Conservation (phyloP, 2,113 vertebrate genomes). For the Etheostoma spectabile region DNA sequence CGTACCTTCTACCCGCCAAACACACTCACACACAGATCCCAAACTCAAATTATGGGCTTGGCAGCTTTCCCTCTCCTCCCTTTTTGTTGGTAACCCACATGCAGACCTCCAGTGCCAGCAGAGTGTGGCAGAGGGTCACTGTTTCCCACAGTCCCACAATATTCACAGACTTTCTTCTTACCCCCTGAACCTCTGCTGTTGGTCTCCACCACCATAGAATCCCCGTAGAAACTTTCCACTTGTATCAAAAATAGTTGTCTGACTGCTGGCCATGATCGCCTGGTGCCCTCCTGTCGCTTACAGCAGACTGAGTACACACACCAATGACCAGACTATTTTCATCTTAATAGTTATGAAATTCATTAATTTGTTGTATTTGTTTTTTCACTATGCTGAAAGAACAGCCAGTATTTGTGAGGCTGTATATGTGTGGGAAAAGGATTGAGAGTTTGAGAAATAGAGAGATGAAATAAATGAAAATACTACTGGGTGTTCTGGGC, state of each 20-base stretch:
- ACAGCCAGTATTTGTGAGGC: constrained; percentile 25
- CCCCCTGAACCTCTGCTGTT: constrained; percentile 58
- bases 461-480: constrained; percentile 53
- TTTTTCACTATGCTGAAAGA: constrained; percentile 38
- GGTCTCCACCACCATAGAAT: constrained; percentile 57
- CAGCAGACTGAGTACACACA: constrained; percentile 55
- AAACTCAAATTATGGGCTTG: constrained; percentile 70
- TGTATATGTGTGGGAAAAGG: constrained; percentile 28
- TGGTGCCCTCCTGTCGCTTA: constrained; percentile 75
- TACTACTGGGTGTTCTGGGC: constrained; percentile 46
- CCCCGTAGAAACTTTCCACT: constrained; percentile 76
- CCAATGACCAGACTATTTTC: constrained; percentile 50
- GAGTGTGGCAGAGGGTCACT: constrained; percentile 75
- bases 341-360: constrained; percentile 60
- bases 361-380: constrained; percentile 55
- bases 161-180: constrained; percentile 68
- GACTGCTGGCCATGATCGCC: constrained; percentile 50
- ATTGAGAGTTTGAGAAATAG: constrained; percentile 11
- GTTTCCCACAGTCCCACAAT: constrained; percentile 66
- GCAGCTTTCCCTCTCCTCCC: constrained; percentile 56
- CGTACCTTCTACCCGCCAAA: constrained; percentile 51
- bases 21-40: constrained; percentile 52
- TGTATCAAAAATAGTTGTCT: constrained; percentile 75
- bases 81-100: constrained; percentile 80
- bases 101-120: constrained; percentile 67